phyloP scores from a whole-genome alignment of 2,888 invertebrate species.

The Scelioninae gen. 2 region DNA sequence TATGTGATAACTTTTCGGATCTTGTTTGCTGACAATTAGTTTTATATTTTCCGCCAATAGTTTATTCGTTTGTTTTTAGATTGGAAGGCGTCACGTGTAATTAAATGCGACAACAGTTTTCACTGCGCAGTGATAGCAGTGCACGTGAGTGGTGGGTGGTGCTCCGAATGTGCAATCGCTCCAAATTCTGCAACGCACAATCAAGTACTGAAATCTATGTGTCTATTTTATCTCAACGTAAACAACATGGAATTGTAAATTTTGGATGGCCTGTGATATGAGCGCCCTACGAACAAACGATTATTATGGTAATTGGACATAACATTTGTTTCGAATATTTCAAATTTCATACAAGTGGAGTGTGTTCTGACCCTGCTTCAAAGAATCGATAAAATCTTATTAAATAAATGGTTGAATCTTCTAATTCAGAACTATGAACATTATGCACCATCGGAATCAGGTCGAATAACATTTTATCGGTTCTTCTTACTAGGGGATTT shows the following conservation, averaged over 20 bases:
- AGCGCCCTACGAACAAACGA: conserved; percentile 67
- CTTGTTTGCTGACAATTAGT: conserved; percentile 3
- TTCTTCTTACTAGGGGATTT: too few species aligned
- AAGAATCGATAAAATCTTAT: too few species aligned
- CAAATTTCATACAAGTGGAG: too few species aligned
- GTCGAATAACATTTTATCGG: too few species aligned
- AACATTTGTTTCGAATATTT: too few species aligned
- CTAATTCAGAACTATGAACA: too few species aligned
- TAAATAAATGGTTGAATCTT: too few species aligned
- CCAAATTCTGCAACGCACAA: conserved; percentile 51
- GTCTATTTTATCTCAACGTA: conserved; percentile 35
- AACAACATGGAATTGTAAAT: conserved; percentile 60
- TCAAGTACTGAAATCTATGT: conserved; percentile 22
- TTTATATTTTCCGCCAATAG: too few species aligned
- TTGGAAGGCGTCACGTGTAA: conserved; percentile 39
- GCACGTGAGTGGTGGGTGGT: conserved; percentile 55
- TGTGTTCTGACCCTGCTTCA: too few species aligned
- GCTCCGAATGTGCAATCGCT: conserved; percentile 56
- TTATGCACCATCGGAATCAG: too few species aligned
- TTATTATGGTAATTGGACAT: conserved; percentile 73
- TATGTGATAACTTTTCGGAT: too few species aligned
- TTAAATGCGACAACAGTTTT: conserved; percentile 21
- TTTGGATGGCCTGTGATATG: conserved; percentile 68
- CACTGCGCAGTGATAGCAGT: conserved; percentile 43
- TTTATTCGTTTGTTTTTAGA: conserved; percentile 30